phyloP scores from a whole-genome alignment of 1,140 invertebrate species.

The Scaptodrosophila lebanonensis region DNA sequence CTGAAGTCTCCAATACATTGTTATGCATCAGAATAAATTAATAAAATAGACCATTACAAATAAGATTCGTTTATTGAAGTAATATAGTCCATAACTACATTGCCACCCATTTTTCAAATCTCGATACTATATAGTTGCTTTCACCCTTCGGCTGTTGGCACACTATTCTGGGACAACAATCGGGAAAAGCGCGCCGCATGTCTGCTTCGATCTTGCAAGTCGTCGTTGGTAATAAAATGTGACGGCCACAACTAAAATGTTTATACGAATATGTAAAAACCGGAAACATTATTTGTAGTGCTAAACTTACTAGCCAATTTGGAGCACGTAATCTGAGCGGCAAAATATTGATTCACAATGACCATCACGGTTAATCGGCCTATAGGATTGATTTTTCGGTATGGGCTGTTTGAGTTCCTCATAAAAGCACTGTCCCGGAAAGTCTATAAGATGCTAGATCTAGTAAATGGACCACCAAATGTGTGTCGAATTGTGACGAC shows the following conservation, averaged over 20 bases:
- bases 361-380: conserved; percentile 66
- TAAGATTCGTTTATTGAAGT: no score
- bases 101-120: no score
- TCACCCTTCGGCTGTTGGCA: conserved; percentile 57
- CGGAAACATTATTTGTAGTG: background rate
- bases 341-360: conserved; percentile 65
- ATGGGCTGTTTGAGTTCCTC: conserved; percentile 67
- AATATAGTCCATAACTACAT: no score
- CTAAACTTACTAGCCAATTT: conserved; percentile 54
- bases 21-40: no score
- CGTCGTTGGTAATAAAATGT: conserved; percentile 56
- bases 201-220: conserved; percentile 59
- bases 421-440: conserved; percentile 68
- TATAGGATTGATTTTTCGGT: conserved; percentile 65
- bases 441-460: conserved; percentile 35
- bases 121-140: conserved; percentile 41
- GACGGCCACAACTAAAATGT: conserved; percentile 58
- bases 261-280: background rate
- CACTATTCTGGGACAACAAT: conserved; percentile 60
- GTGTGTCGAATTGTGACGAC: background rate
- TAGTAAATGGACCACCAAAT: background rate
- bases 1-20: no score
- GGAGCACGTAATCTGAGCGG: conserved; percentile 59
- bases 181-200: conserved; percentile 61
- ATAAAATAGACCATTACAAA: no score